These are phyloP conservation scores for Archips crataeganus DNA, from an alignment of 2,888 invertebrate species.

Conservation along the genomic window DNA sequence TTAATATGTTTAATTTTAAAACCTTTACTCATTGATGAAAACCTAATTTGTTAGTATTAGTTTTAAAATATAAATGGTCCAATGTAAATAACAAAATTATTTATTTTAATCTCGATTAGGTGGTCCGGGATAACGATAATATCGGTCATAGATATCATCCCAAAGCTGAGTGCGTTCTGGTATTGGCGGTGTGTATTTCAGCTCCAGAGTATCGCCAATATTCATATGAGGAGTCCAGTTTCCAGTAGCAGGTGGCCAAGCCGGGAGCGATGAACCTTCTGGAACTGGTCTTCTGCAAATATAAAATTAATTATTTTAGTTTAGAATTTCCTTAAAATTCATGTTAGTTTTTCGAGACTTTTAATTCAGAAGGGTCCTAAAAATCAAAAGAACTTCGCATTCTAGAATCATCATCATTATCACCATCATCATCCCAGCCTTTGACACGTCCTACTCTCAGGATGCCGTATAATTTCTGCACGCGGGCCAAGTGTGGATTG, in stretches of 20 bases:
- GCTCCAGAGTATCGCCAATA: slow-evolving; percentile 47
- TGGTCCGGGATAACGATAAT: slow-evolving; percentile 47
- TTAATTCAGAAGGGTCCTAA: too few relatives aligned
- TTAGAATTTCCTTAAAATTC: too few relatives aligned
- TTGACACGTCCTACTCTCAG: too few relatives aligned
- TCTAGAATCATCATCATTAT: too few relatives aligned
- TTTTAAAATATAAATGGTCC: neutral
- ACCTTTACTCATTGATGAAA: neutral
- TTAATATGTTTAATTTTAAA: too few relatives aligned
- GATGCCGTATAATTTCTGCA: too few relatives aligned
- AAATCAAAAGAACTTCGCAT: too few relatives aligned
- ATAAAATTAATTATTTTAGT: neutral
- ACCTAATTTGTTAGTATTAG: neutral
- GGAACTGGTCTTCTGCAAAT: slow-evolving; percentile 55
- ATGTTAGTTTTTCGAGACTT: too few relatives aligned
- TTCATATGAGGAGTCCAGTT: slow-evolving; percentile 53
- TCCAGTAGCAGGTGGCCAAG: slow-evolving; percentile 51
- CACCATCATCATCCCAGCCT: too few relatives aligned
- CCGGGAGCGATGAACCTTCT: slow-evolving; percentile 48
- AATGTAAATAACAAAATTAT: neutral
- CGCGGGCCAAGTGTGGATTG: too few relatives aligned
- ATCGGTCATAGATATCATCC: slow-evolving; percentile 52
- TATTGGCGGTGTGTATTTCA: slow-evolving; percentile 46
- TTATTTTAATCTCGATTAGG: slow-evolving; percentile 42
- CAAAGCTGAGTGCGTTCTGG: slow-evolving; percentile 51